Conservation (phyloP, 2,888 invertebrate species). For the Ochlodes sylvanus region DNA sequence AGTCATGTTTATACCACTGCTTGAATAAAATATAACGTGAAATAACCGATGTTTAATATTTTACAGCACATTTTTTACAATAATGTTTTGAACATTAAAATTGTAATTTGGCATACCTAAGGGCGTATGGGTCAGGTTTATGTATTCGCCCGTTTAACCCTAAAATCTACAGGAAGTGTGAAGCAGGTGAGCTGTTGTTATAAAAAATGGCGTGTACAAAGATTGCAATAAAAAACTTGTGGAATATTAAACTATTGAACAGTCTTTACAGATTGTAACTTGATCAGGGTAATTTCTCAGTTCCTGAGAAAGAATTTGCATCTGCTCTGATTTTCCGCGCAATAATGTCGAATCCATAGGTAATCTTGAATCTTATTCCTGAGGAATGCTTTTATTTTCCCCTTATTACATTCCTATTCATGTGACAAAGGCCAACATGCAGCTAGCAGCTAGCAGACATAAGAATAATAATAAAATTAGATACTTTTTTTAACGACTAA, state of each 20-base stretch:
- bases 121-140: not conserved
- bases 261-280: constrained; percentile 18
- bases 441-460: not conserved
- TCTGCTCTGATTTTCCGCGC: constrained; percentile 28
- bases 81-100: not conserved
- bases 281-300: constrained; percentile 22
- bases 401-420: constrained; percentile 17
- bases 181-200: constrained; percentile 8
- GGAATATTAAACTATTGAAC: constrained; percentile 3
- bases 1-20: constrained; percentile 3
- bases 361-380: constrained; percentile 11
- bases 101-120: not conserved
- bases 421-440: not conserved
- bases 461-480: not conserved
- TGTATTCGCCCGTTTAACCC: not conserved
- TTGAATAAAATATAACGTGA: not conserved
- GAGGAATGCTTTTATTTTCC: constrained; percentile 19
- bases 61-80: no score
- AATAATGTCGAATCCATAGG: constrained; percentile 24
- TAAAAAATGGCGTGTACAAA: not conserved
- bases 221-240: not conserved
- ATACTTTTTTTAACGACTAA: not conserved
- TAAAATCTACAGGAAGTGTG: not conserved
- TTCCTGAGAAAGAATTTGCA: constrained; percentile 30
- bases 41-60: not conserved